Base-by-base conservation (phyloP, 2,888 invertebrate genomes). In the Drosophila mulleri region DNA sequence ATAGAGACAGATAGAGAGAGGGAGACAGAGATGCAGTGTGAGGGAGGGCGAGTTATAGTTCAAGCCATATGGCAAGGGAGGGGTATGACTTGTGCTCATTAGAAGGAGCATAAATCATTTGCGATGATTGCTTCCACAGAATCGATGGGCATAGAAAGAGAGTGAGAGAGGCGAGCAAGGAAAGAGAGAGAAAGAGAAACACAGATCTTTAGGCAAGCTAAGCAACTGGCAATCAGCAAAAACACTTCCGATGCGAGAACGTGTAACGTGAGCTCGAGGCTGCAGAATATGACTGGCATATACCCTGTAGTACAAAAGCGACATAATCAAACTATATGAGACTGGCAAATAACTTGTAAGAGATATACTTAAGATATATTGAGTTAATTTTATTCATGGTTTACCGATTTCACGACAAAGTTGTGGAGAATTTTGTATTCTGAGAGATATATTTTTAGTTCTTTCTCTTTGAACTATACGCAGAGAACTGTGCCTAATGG, bases 191-290 rank as follows among this genome's bases (percentile, higher is more conserved):
- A 18, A 3, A 26, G 48, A 8, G 8, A 29, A 8, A 29, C 1
- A 29, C 37, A 57, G 71, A 41, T 54, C 54, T 54, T 41, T 54
- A 41, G 72, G 67, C 63, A 18, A 44, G n/a, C 20, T 57, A 32
- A 57, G 29, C 32, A 18, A n/a, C 41, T 64, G 77, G 65, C 82
- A 77, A 84, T 88, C 80, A 87, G 78, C 67, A 64, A 88, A 83
- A 84, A 73, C 68, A 86, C 84, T 84, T 84, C 84, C 89, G 84
- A 84, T 79, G 60, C 11, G 53, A 26, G 23, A 37, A 53, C 54
- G n/a, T 41, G 29, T 54, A 23, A 54, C 48, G 18, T 54, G n/a
- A 9, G 39, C 39, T 29, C 35, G 14, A 37, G 9, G 2, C 9
- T 9, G 11, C 2, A 37, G 37, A 14, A 16, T 3, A 18, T 3